Base-by-base conservation (phyloP, 2,888 invertebrate genomes). In the Abscondita cerata region DNA sequence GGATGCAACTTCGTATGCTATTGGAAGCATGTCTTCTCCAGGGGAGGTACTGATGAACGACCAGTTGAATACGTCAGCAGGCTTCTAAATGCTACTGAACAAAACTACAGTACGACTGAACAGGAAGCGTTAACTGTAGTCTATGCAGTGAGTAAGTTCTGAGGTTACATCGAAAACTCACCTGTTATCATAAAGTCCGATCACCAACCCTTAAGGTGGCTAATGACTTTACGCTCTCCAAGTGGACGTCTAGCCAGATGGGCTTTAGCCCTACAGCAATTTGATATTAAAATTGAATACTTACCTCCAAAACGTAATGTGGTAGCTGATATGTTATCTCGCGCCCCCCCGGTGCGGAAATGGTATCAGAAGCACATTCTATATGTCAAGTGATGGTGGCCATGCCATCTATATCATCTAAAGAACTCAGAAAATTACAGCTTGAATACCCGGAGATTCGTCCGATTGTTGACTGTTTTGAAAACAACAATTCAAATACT, bases 191-290 rank as follows among this genome's bases (percentile, higher is more conserved):
- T 82, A 0, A 60, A 73, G 2, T 81, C 79, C 0, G 82, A 82
- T 55, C 82, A 81, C 52, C 76, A 78, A 62, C 77, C 81, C 0
- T 67, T 83, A 31, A 77, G 80, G 72, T 83, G 79, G 78, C 62
- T 83, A 5, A 65, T 78, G 64, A 67, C 69, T 0, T 40, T 79
- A 2, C 78, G 79, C 59, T 73, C 80, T 6, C 77, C 77, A 0
- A 72, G 73, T 8, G 79, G 79, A 11, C 64, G 81, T 19, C 62
- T 83, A 0, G 76, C 75, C 0, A 66, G 81, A 36, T 83, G 82
- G 82, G 76, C 77, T 0, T 48, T 82, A 12, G 63, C 69, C 8
- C 61, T 83, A 1, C 77, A 80, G 18, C 8, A 6, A 1, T 44
- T 25, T 25, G 25, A 4, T 6, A 25, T 25, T 4, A 25, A 25